Base-by-base conservation (phyloP, 2,888 invertebrate genomes). In the Salpingus planirostris region DNA sequence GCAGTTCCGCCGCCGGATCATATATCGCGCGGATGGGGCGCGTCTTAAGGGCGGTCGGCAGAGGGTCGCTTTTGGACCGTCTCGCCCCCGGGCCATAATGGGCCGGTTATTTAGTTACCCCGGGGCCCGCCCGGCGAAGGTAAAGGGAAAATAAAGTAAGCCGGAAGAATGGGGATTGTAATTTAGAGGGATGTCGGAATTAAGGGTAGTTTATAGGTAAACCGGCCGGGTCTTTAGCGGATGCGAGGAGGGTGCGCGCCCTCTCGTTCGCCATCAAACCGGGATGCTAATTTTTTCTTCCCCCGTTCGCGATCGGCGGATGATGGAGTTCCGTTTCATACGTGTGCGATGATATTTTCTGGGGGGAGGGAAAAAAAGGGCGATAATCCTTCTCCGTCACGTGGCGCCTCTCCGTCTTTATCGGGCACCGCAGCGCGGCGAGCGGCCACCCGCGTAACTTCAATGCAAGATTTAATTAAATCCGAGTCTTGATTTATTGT, bases 401-500 rank as follows among this genome's bases (percentile, higher is more conserved):
- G 21, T 13, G n/a, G 8, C 18, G 32, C 13, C 31, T 31, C 23
- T 44, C 47, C 38, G 43, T 51, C 50, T 45, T 48, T 50, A 45
- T 49, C 52, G 47, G 45, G 23, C 23, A 23, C 23, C 23, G 23
- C 23, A 23, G 23, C 23, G 23, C 23, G 38, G 62, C 63, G 54
- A 61, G 62, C 59, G 65, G 64, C 62, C 60, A 58, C 61, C 65
- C 65, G 62, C 62, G 64, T 64, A 64, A 66, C 67, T 66, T 67
- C 67, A 65, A 66, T 66, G 66, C 66, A 66, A 67, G 67, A 68
- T 68, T 68, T 68, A 67, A 68, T 67, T 68, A 67, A 68, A 67
- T 67, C 66, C 66, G 57, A 61, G 64, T 64, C 66, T 66, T 67
- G 68, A 68, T 68, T 68, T 68, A 68, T 68, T 66, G 66, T 66